A percentile compares a stretch with the other conserved stretches of the same genome.
These are phyloP conservation scores for Symphodus melops DNA, from an alignment of 2,113 vertebrate species.

Conservation along the genomic window DNA sequence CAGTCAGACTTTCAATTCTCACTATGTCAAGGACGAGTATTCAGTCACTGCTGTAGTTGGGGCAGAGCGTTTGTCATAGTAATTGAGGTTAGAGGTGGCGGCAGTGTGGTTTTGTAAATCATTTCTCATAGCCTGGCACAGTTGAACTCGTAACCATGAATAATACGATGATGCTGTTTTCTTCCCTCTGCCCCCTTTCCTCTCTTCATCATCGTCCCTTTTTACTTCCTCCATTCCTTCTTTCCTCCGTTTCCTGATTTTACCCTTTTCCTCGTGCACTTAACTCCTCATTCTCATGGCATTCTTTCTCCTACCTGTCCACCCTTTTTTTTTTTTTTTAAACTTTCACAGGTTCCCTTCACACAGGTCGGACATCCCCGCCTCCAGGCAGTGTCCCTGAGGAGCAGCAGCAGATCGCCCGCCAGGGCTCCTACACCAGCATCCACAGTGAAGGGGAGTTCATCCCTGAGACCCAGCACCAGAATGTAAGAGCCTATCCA, in stretches of 20 bases:
- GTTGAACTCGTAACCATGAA: conserved; percentile 59
- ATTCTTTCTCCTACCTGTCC: neutral
- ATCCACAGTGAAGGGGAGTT: conserved; percentile 95
- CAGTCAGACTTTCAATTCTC: conserved; percentile 28
- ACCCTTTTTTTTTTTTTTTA: neutral
- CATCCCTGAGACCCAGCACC: conserved; percentile 89
- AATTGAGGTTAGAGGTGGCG: conserved; percentile 71
- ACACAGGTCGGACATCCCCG: conserved; percentile 90
- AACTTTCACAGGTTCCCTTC: conserved; percentile 86
- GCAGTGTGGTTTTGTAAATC: conserved; percentile 59
- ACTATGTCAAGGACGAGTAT: conserved; percentile 56
- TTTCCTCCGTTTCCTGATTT: conserved; percentile 16
- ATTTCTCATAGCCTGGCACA: conserved; percentile 40
- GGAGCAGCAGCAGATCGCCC: conserved; percentile 93
- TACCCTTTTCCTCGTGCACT: neutral
- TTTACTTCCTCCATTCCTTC: neutral
- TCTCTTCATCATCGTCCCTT: conserved; percentile 29
- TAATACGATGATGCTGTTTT: conserved; percentile 36
- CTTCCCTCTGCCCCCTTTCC: conserved; percentile 35
- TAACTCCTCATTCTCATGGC: neutral
- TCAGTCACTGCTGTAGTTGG: conserved; percentile 40
- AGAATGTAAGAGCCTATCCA: conserved; percentile 80
- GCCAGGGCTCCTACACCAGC: conserved; percentile 93
- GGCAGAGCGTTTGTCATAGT: conserved; percentile 65
- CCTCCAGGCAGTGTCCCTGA: conserved; percentile 91